Percentiles rank a stretch among this genome's conserved stretches.
Evolutionary conservation across 2,888 invertebrate species (phyloP).

Genomic region (Eupithecia insigniata): DNA sequence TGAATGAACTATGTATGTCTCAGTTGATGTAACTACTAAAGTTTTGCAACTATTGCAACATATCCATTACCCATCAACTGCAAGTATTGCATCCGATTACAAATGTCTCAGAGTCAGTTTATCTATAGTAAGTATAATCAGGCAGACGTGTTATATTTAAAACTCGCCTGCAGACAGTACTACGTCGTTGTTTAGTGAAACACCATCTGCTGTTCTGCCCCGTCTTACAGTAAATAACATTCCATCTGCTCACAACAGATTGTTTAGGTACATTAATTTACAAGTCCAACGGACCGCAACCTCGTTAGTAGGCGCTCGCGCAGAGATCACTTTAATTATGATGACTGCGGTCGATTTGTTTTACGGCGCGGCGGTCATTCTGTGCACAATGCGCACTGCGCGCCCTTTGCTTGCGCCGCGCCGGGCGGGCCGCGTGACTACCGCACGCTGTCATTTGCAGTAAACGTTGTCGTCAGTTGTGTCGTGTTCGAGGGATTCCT

Average conservation of each 20-base stretch:
- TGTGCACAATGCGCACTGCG: neutral
- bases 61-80: neutral
- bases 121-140: neutral
- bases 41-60: neutral
- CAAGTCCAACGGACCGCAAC: neutral
- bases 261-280: neutral
- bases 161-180: neutral
- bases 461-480: neutral
- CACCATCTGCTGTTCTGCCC: neutral
- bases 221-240: neutral
- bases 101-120: neutral
- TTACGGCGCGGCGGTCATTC: neutral
- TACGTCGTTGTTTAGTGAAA: neutral
- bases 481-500: neutral
- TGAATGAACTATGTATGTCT: neutral
- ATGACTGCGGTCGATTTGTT: neutral
- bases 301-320: neutral
- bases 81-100: neutral
- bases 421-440: neutral
- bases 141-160: neutral
- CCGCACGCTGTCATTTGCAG: neutral
- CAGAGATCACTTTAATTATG: too few relatives aligned
- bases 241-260: neutral
- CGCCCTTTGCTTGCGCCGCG: neutral
- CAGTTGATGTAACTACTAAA: neutral